Conservation (phyloP, 2,797 vertebrate species). For the Rhodeus uyekii region DNA sequence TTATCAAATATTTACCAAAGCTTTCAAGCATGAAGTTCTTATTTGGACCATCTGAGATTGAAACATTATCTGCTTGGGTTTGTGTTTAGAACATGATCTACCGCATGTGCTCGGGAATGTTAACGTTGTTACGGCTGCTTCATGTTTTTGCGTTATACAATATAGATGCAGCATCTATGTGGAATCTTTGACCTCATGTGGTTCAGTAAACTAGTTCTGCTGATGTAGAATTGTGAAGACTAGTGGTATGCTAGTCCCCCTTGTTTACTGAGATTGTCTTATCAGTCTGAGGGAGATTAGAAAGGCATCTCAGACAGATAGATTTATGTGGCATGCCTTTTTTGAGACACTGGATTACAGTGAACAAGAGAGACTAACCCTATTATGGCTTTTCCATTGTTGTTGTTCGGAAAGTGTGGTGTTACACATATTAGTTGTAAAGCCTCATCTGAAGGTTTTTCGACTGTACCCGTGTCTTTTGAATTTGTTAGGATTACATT, state of each 20-base stretch:
- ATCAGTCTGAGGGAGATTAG: slow-evolving; percentile 18
- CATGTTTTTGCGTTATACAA: neutral
- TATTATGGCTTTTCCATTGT: slow-evolving; percentile 5
- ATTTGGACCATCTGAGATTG: slow-evolving; percentile 22
- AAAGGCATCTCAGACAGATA: neutral
- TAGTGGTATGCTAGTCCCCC: neutral
- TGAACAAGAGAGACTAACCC: neutral
- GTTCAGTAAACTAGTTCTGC: slow-evolving; percentile 1
- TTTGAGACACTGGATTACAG: neutral
- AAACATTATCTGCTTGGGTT: slow-evolving; percentile 19
- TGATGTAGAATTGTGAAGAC: neutral
- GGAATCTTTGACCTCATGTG: neutral
- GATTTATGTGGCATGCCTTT: neutral
- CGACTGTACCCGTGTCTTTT: slow-evolving; percentile 13
- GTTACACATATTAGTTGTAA: slow-evolving; percentile 34
- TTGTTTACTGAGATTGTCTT: slow-evolving; percentile 8
- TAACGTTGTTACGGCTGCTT: neutral
- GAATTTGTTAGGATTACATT: slow-evolving; percentile 38
- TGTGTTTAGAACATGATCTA: slow-evolving; percentile 10
- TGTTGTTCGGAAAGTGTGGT: slow-evolving; percentile 30
- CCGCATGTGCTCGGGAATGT: slow-evolving; percentile 12
- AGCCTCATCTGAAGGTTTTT: slow-evolving; percentile 14
- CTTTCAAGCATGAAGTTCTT: slow-evolving; percentile 47
- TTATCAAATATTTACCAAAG: slow-evolving; percentile 53
- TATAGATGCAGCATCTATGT: neutral